phyloP scores from a whole-genome alignment of 2,888 invertebrate species.

The Eremobia ochroleuca region DNA sequence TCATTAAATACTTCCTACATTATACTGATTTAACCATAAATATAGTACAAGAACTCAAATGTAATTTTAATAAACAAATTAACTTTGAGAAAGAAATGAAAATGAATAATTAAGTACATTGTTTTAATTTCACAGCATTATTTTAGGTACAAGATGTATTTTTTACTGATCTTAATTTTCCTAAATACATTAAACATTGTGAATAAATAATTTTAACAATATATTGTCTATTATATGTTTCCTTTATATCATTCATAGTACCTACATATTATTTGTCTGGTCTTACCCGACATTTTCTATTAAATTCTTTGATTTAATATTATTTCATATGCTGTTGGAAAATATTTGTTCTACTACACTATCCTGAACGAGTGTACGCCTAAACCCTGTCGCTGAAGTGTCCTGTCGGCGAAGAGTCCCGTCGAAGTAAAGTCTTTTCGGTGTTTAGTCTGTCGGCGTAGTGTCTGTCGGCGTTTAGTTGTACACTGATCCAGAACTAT shows the following conservation, averaged over 20 bases:
- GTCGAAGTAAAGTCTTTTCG: too few species aligned
- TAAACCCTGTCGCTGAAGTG: too few species aligned
- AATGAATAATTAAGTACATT: constrained; percentile 33
- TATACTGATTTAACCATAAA: constrained; percentile 12
- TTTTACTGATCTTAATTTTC: not conserved
- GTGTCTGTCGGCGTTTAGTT: too few species aligned
- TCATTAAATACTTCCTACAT: not conserved
- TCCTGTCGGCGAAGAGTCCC: too few species aligned
- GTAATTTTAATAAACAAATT: constrained; percentile 10
- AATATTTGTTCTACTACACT: not conserved
- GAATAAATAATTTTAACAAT: constrained; percentile 36
- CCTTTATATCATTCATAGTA: not conserved
- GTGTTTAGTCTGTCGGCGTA: too few species aligned
- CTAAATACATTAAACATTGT: constrained; percentile 28
- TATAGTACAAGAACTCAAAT: constrained; percentile 16
- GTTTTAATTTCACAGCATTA: constrained; percentile 29
- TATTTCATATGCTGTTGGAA: not conserved
- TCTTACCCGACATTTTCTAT: not conserved
- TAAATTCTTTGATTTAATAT: not conserved
- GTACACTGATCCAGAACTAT: too few species aligned
- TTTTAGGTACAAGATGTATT: constrained; percentile 2
- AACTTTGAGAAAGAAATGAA: constrained; percentile 11
- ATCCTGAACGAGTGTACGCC: too few species aligned
- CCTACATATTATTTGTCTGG: constrained; percentile 1
- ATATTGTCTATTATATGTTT: constrained; percentile 16